Base-by-base conservation (phyloP, 1,140 invertebrate species). In the Pygmarrhopalites habei region DNA sequence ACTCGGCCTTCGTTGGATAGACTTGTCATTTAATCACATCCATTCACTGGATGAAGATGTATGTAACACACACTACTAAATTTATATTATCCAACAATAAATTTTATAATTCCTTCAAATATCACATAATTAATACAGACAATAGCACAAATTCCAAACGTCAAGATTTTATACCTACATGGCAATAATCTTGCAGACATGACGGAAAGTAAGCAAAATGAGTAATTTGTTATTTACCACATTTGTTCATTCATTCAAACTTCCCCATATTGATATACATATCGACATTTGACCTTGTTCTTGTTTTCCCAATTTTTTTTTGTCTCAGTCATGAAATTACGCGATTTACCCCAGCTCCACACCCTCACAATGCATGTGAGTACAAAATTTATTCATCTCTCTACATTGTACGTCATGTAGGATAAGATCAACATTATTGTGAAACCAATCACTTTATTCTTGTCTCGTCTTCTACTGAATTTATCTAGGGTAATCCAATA, bases 101-200 rank as follows among this genome's bases (percentile, higher is more conserved):
- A 41, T 41, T 41, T n/a, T 41, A 12, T 41, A 12, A 41, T 12
- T 10, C 10, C 39, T 41, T 41, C 10, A 41, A 41, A 41, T 41
- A 41, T 41, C n/a, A 12, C 39, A n/a, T 60, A 14, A 19, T 15
- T 47, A n/a, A n/a, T n/a, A n/a, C n/a, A n/a, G n/a, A n/a, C n/a
- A n/a, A n/a, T n/a, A n/a, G 41, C 41, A 26, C 66, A 68, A 44
- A 30, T 71, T 15, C 63, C 64, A 41, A 71, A 69, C 53, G 35
- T 71, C 5, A 58, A 58, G 43, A 68, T 71, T 17, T 29, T 71
- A 15, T 71, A 71, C 52, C 47, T 71, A 14, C 69, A 71, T 55
- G 66, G 60, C n/a, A 71, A 71, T 60, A 15, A 21, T n/a, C 64
- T 71, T 10, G 43, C 46, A 17, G 67, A 71, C 49, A 68, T 71